Evolutionary conservation across 2,888 invertebrate species (phyloP), one percentile per base, ranked within the genome.

Genomic region (Zygogramma bicolorata): DNA sequence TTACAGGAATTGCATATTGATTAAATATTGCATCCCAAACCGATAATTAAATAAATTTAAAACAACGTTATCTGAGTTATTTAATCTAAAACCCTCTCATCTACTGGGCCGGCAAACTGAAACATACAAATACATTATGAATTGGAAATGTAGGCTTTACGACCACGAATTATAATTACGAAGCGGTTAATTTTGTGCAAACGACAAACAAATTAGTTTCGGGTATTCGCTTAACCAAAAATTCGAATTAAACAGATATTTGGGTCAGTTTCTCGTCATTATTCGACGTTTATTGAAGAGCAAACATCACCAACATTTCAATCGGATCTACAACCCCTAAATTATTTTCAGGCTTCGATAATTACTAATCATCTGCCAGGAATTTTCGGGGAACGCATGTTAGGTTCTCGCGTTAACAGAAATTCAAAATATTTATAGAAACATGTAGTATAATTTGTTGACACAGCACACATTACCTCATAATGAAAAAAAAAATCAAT

Each of bases 121-220:
- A 70, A 66, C 61, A 67, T 27, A 34, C 13, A 34, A 61, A 49
- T 61, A 27, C 58, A 67, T 71, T 73, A 65, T 27, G 25, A 71
- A 70, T 68, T 71, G 71, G 65, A 71, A 71, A 71, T 70, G 66
- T 49, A 71, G 71, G 70, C 63, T 58, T 57, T 15, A 53, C 61
- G 31, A 66, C 75, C 68, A 57, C 75, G 42, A 75, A 75, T 75
- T 74, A 74, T 73, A 74, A 75, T 74, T 65, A 75, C 71, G 70
- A 67, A 71, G 73, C 70, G 73, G 73, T 75, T 59, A 71, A 67
- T 71, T 67, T 70, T 69, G 62, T 71, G 66, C 62, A 63, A 70
- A 69, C 70, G 67, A 70, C 75, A 74, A 75, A 74, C 71, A 74
- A 75, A 75, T 75, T 75, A 69, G 65, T 69, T 69, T 57, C 27